Percentiles rank a stretch among this genome's conserved stretches.
These are phyloP conservation scores for Brenthis daphne DNA, from an alignment of 2,888 invertebrate species.

Conservation along the genomic window DNA sequence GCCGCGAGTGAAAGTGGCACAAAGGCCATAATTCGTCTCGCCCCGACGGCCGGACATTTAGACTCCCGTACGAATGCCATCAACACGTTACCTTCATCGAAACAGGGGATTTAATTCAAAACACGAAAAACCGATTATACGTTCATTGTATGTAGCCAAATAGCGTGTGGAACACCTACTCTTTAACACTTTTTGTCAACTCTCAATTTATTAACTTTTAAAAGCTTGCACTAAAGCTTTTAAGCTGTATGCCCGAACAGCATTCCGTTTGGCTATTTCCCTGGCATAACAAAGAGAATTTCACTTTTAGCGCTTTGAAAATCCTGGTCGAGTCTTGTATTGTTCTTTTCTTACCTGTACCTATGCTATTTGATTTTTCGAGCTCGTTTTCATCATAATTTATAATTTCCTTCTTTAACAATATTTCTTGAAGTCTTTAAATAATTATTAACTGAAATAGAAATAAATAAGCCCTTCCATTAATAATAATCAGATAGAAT, in stretches of 20 bases:
- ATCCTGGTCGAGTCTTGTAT: conserved; percentile 30
- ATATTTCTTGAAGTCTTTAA: too few species aligned
- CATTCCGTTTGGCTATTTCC: conserved; percentile 43
- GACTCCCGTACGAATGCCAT: conserved; percentile 57
- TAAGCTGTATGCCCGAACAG: conserved; percentile 44
- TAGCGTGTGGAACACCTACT: conserved; percentile 59
- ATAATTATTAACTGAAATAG: too few species aligned
- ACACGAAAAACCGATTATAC: conserved; percentile 76
- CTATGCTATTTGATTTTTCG: neutral
- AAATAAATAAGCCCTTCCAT: too few species aligned
- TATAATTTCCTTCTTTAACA: too few species aligned
- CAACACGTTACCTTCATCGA: conserved; percentile 45
- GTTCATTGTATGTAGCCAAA: conserved; percentile 65
- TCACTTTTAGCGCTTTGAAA: conserved; percentile 35
- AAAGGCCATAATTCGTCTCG: conserved; percentile 77
- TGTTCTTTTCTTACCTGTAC: conserved; percentile 22
- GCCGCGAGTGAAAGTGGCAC: conserved; percentile 71
- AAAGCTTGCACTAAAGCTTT: conserved; percentile 63
- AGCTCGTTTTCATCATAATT: neutral
- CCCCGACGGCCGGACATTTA: conserved; percentile 62
- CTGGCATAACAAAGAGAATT: conserved; percentile 38
- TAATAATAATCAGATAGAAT: too few species aligned
- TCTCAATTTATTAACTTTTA: conserved; percentile 68
- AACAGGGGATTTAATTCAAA: conserved; percentile 66
- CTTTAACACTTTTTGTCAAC: conserved; percentile 60